Percentiles rank a stretch among this genome's conserved stretches.
Evolutionary conservation across 2,797 vertebrate genomes (phyloP).

Genomic region (Alfaro cultratus): DNA sequence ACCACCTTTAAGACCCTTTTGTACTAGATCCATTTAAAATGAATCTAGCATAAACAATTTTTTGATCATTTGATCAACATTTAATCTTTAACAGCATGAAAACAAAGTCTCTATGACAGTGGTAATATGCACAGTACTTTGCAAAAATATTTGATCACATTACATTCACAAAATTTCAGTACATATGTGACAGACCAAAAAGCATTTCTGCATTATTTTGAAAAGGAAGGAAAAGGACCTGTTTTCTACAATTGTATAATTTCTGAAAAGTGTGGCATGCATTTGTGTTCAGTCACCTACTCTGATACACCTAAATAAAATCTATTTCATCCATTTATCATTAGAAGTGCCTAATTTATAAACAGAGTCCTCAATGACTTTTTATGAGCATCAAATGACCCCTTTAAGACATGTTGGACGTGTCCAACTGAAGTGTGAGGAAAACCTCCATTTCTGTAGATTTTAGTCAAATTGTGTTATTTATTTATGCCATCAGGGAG

Average conservation of each 20-base stretch:
- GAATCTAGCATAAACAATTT: neutral
- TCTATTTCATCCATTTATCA: neutral
- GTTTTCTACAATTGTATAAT: neutral
- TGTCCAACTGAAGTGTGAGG: neutral
- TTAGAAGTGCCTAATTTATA: neutral
- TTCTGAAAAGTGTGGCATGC: neutral
- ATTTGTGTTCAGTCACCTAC: neutral
- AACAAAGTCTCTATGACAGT: neutral
- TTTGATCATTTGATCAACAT: neutral
- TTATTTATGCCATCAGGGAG: neutral
- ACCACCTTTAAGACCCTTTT: neutral
- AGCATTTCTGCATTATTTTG: neutral
- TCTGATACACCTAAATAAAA: neutral
- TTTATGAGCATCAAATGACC: neutral
- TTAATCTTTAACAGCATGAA: neutral
- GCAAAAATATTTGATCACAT: neutral
- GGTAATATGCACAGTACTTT: neutral
- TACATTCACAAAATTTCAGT: neutral
- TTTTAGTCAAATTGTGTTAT: neutral
- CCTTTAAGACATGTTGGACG: neutral
- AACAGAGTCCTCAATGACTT: neutral
- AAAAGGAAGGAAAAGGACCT: neutral
- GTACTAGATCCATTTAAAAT: neutral
- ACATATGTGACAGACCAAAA: neutral
- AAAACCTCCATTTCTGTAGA: neutral